phyloP scores from a whole-genome alignment of 1,140 invertebrate species.

The Pantala flavescens region DNA sequence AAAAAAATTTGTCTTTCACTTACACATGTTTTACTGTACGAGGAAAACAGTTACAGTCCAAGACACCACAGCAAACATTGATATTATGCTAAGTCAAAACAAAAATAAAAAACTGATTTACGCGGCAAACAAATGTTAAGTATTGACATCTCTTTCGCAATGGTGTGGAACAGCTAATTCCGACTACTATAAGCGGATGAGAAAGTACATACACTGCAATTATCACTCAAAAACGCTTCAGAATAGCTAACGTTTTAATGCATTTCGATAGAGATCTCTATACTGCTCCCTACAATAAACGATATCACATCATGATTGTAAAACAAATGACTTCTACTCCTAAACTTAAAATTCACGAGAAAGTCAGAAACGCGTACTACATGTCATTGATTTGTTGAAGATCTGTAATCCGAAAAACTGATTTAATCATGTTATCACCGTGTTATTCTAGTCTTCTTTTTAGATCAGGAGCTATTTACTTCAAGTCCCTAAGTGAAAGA shows the following conservation, averaged over 20 bases:
- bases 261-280: background rate
- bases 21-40: background rate
- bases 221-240: background rate
- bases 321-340: background rate
- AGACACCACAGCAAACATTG: conserved; percentile 4
- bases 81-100: conserved; percentile 4
- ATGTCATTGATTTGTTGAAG: too few species aligned
- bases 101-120: background rate
- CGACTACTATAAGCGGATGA: background rate
- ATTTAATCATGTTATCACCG: too few species aligned
- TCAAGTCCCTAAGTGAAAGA: too few species aligned
- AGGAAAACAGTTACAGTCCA: background rate
- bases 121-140: background rate
- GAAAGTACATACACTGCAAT: background rate
- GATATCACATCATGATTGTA: background rate
- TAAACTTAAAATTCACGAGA: too few species aligned
- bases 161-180: background rate
- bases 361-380: too few species aligned
- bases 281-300: background rate
- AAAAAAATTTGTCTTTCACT: background rate
- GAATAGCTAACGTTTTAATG: background rate
- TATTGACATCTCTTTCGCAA: background rate
- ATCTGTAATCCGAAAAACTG: too few species aligned
- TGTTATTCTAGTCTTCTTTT: too few species aligned
- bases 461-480: too few species aligned